Base-by-base conservation (phyloP, 2,113 vertebrate species). In the Myrmophylax atrothorax region DNA sequence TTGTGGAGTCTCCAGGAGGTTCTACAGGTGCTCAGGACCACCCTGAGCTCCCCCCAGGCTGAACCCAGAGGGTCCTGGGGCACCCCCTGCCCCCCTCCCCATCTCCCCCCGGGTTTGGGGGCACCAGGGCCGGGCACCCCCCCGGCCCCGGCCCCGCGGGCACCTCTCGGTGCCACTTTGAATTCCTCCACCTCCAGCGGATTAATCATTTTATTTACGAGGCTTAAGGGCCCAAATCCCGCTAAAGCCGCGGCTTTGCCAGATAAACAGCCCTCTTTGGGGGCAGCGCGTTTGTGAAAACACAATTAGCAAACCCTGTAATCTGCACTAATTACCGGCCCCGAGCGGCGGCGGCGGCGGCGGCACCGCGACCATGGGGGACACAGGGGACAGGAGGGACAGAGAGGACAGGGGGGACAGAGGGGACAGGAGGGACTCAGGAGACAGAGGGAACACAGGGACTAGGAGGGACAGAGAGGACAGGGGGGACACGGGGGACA, bases 161-260 rank as follows among this genome's bases (percentile, higher is more conserved):
- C 88, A 31, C 91, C 69, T 72, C 72, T 72, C 72, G 37, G 47
- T 94, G 88, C 96, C 82, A 23, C 96, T 94, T 67, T 1, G 62
- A 95, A 97, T 97, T 95, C 97, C 96, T 96, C 96, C 92, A 96
- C 93, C 96, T 94, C 91, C 50, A 82, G 93, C 31, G 84, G 96
- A 96, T 98, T 97, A 97, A 97, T 97, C 97, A 95, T 97, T 96
- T 96, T 97, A 97, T 97, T 97, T 94, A 95, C 90, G 92, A 92
- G 91, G 96, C 94, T 97, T 97, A 98, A 70, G 91, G 63, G 67
- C 40, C 91, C 95, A 97, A 97, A 97, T 96, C 96, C 96, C 26
- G 47, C 90, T 95, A 97, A 97, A 96, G 62, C 96, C 91, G 33
- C 42, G 96, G 95, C 97, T 97, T 97, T 95, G 91, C 90, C 93